Evolutionary conservation across 2,888 invertebrate species (phyloP), one percentile per base, ranked within the genome.

Genomic region (Nemurella pictetii): DNA sequence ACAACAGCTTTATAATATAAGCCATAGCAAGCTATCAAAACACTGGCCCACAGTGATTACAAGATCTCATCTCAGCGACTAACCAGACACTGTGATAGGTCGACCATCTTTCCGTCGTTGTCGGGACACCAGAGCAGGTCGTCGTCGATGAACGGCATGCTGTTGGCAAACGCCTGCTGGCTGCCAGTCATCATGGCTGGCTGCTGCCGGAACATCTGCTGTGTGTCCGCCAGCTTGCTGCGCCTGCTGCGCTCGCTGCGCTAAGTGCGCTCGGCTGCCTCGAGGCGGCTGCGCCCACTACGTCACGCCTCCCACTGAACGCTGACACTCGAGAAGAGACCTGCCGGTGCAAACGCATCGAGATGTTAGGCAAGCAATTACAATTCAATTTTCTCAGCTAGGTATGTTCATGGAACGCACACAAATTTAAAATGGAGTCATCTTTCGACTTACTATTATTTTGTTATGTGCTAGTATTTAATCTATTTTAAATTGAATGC

Each of bases 91-190:
- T 95, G 95, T 88, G 96, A 95, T 90, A 97, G 93, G 90, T 97
- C 97, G 89, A 97, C 96, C 95, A 97, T 96, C 91, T 96, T 97
- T 91, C 96, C 96, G 92, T 97, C 97, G 92, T 96, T 97, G 93
- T 97, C 97, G 90, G 96, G 96, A 93, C 97, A 96, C 97, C 97
- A 97, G 90, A 96, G 92, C 89, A 97, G 93, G 91, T 97, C 97
- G 94, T 97, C 97, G 93, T 97, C 97, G 92, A 97, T 97, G 94
- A 97, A 97, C 93, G 97, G 97, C 97, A 97, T 97, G 93, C 83
- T 85, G 83, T 78, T 30, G 80, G 72, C 29, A 15, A 73, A 84
- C 73, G 72, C 80, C 72, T 28, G 84, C 25, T 78, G 83, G 73
- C 55, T n/a, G 78, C 55, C 85, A 85, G 85, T 85, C 84, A 90